Evolutionary conservation across 2,797 vertebrate genomes (phyloP).

Genomic region (Thamnophis elegans): DNA sequence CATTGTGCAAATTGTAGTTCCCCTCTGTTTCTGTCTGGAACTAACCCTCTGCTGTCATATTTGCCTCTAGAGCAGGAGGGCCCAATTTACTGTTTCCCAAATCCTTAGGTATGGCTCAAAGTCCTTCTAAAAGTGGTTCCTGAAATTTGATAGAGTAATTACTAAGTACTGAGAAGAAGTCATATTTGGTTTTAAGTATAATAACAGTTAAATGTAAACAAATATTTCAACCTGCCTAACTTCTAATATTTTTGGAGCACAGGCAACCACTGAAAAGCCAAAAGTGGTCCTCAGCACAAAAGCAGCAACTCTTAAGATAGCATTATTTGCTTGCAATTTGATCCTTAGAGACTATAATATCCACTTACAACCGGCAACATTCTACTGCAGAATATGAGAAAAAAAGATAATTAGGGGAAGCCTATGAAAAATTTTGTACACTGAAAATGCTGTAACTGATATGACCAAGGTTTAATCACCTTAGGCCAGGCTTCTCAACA

Average conservation of each 20-base stretch:
- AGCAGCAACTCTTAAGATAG: not conserved
- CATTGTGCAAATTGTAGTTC: not conserved
- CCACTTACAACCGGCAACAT: not conserved
- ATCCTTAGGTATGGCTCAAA: not conserved
- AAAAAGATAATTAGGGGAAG: slow-evolving; percentile 16
- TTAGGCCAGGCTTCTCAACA: not conserved
- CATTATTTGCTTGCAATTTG: not conserved
- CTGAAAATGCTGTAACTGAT: not conserved
- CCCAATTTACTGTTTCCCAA: not conserved
- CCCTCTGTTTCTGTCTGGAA: not conserved
- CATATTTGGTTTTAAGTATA: not conserved
- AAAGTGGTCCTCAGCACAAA: not conserved
- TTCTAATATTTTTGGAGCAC: not conserved
- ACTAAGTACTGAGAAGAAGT: not conserved
- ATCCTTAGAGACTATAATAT: not conserved
- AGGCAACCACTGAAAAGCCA: not conserved
- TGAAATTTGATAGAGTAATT: not conserved
- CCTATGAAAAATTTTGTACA: not conserved
- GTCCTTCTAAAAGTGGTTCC: not conserved
- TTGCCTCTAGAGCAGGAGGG: not conserved
- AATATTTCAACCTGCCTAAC: not conserved
- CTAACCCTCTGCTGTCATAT: not conserved
- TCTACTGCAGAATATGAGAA: slow-evolving; percentile 11
- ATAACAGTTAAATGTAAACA: not conserved
- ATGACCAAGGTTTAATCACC: not conserved